Evolutionary conservation across 2,113 vertebrate species (phyloP).

Genomic region (Prietella phreatophila): DNA sequence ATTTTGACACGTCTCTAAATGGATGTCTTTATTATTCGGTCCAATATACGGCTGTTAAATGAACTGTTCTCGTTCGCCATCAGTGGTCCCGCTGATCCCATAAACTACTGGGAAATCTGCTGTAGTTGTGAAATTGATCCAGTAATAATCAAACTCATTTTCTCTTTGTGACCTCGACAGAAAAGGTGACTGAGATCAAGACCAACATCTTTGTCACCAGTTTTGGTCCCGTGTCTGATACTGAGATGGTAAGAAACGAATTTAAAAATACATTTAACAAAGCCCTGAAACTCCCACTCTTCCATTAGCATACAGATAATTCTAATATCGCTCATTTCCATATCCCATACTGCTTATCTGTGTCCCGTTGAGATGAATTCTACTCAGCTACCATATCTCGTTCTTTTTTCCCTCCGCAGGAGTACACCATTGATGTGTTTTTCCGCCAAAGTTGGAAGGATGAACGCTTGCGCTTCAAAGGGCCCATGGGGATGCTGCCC

Average conservation of each 20-base stretch:
- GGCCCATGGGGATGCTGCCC: constrained; percentile 90
- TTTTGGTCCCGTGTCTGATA: constrained; percentile 95
- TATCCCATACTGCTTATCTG: not conserved
- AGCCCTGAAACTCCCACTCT: not conserved
- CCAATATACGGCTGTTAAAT: not conserved
- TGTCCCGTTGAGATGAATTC: not conserved
- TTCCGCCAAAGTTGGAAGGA: constrained; percentile 99
- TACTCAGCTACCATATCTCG: not conserved
- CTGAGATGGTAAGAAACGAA: constrained; percentile 85
- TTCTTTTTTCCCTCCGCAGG: constrained; percentile 68
- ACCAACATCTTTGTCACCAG: constrained; percentile 98
- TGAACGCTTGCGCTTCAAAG: constrained; percentile 89
- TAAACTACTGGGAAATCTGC: not conserved
- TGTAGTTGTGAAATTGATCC: not conserved
- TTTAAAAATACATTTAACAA: not conserved
- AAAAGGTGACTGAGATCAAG: constrained; percentile 94
- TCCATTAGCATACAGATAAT: constrained; percentile 2
- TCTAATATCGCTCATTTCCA: constrained; percentile 7
- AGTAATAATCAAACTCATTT: not conserved
- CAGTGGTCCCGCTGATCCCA: not conserved
- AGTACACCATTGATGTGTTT: constrained; percentile 96
- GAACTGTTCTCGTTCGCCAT: not conserved
- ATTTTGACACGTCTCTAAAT: not conserved
- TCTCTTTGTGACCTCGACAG: constrained; percentile 64
- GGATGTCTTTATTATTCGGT: not conserved